Percentiles rank a stretch among this genome's conserved stretches.
Evolutionary conservation across 2,797 vertebrate genomes (phyloP).

Genomic region (Sebastes jordani): DNA sequence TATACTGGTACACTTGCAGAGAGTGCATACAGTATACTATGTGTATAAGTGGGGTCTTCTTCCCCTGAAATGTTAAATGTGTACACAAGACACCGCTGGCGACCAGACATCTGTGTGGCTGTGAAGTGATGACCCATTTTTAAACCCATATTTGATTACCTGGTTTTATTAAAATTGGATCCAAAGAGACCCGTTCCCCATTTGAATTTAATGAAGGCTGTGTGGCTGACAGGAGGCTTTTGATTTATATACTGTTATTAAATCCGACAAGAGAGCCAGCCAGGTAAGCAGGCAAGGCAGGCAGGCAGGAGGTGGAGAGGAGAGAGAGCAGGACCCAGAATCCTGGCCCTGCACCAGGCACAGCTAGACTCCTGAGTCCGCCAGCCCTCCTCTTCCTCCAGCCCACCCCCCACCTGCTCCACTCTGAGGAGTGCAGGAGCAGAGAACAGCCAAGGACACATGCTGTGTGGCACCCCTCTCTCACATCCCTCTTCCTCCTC

Average conservation of each 20-base stretch:
- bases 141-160: constrained; percentile 83
- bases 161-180: constrained; percentile 87
- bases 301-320: constrained; percentile 34
- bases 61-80: constrained; percentile 64
- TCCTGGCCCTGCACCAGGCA: constrained; percentile 61
- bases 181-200: constrained; percentile 81
- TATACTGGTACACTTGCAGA: constrained; percentile 15
- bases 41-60: constrained; percentile 32
- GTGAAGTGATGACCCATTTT: constrained; percentile 82
- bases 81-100: constrained; percentile 66
- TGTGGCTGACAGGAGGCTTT: constrained; percentile 82
- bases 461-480: constrained; percentile 79
- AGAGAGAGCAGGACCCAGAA: constrained; percentile 60
- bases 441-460: constrained; percentile 79
- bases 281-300: constrained; percentile 68
- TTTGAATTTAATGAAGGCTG: constrained; percentile 87
- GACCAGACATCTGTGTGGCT: constrained; percentile 68
- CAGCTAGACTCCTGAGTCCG: constrained; percentile 52
- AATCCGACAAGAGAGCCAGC: constrained; percentile 79
- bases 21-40: constrained; percentile 8
- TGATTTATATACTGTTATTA: constrained; percentile 88
- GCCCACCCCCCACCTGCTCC: constrained; percentile 57
- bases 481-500: constrained; percentile 80
- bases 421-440: constrained; percentile 65
- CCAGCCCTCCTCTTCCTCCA: constrained; percentile 37